These are phyloP conservation scores for Rhinichthys osculus DNA, from an alignment of 2,797 vertebrate genomes.

Conservation along the genomic window DNA sequence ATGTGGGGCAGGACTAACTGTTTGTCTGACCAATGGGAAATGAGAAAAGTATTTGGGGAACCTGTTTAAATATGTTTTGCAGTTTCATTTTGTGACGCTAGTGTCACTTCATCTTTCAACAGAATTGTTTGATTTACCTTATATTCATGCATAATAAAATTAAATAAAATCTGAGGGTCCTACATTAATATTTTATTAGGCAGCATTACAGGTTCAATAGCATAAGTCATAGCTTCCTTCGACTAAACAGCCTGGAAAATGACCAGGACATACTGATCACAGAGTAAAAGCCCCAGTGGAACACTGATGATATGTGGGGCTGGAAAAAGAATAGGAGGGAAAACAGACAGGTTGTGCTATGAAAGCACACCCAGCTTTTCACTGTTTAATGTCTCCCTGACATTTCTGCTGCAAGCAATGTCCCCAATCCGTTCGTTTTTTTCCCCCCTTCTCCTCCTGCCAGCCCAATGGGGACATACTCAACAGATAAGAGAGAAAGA, in stretches of 20 bases:
- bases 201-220: slow-evolving; percentile 8
- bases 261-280: slow-evolving; percentile 31
- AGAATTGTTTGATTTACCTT: background rate
- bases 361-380: slow-evolving; percentile 76
- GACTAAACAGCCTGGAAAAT: slow-evolving; percentile 20
- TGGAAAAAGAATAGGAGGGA: slow-evolving; percentile 63
- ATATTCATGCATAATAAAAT: background rate
- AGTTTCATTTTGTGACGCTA: background rate
- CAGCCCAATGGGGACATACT: slow-evolving; percentile 55
- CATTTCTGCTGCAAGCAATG: slow-evolving; percentile 74
- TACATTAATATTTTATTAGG: background rate
- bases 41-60: background rate
- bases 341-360: slow-evolving; percentile 67
- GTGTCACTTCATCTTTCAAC: background rate
- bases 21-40: background rate
- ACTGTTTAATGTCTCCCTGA: slow-evolving; percentile 86
- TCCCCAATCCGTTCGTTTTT: slow-evolving; percentile 43
- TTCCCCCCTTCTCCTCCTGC: slow-evolving; percentile 60
- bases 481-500: slow-evolving; percentile 28
- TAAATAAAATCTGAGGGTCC: background rate
- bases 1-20: background rate
- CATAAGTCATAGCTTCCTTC: background rate
- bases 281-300: slow-evolving; percentile 5
- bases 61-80: background rate
- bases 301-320: slow-evolving; percentile 43